Conservation (phyloP, 2,113 vertebrate genomes). For the Prietella phreatophila region DNA sequence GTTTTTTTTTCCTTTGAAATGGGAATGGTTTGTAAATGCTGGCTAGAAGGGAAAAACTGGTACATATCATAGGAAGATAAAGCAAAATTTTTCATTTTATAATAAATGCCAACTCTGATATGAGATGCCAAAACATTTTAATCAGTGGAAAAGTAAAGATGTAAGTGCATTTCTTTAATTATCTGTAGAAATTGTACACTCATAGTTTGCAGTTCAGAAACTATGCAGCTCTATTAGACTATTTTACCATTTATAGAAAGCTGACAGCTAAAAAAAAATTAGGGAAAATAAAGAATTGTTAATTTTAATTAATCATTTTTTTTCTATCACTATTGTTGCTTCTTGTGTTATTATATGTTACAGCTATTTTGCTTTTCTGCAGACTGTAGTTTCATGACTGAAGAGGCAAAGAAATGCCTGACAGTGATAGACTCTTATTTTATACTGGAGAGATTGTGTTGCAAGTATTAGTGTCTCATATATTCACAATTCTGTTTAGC, state of each 20-base stretch:
- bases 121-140: neutral
- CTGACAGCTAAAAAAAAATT: neutral
- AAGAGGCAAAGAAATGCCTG: constrained; percentile 2
- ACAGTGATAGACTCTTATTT: constrained; percentile 39
- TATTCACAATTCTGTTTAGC: constrained; percentile 58
- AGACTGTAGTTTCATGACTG: constrained; percentile 12
- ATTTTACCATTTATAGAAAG: neutral
- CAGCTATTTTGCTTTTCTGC: constrained; percentile 3
- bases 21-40: neutral
- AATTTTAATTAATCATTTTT: neutral
- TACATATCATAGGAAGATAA: neutral
- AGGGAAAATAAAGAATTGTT: neutral
- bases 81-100: neutral
- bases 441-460: constrained; percentile 41
- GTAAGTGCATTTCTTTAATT: neutral
- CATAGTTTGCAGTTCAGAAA: neutral
- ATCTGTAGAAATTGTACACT: neutral
- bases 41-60: neutral
- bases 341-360: constrained; percentile 13
- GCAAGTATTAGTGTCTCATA: constrained; percentile 63
- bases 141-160: neutral
- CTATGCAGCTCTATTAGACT: neutral
- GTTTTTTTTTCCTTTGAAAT: neutral
- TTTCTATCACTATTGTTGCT: neutral
- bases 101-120: neutral